Base-by-base conservation (phyloP, 2,888 invertebrate genomes). In the Epicampocera succincta region DNA sequence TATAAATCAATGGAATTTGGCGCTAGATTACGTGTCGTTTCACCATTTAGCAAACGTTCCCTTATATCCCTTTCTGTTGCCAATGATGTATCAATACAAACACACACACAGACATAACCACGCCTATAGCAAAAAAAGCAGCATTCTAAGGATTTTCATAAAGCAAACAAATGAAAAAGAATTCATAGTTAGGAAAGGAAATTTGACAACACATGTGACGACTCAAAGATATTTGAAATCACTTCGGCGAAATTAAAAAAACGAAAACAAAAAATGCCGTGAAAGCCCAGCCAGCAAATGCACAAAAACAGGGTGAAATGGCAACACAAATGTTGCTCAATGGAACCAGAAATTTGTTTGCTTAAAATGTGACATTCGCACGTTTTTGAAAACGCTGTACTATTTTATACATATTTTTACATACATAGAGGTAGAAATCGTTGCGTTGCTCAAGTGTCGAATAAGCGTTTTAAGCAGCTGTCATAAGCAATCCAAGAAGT, bases 1-100 rank as follows among this genome's bases (percentile, higher is more conserved):
- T 61, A 82, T 82, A 82, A 82, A 82, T 82, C 78, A 82, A 78
- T 52, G 65, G 42, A 73, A 68, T 63, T 81, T 73, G 77, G 74
- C 74, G 77, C 74, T 69, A 60, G 74, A 82, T 82, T 82, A 82
- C 81, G 78, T 82, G 78, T 69, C 73, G 44, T 29, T 68, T 68
- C 68, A 40, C 19, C 21, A 63, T 25, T 56, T 9, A 61, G 61
- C 29, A 68, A 17, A 72, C 44, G 21, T 42, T 3, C 8, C 19
- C 48, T n/a, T 17, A 42, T 40, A 46, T 29, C 17, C 56, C 15
- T 15, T 33, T 21, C 11, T 1, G 38, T 13, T 19, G 12, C 33
- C 15, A 29, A 65, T 46, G 61, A 54, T 77, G 77, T 48, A 74
- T 13, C 65, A 81, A 76, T 40, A 54, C 8, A 13, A 19, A 58